Conservation (phyloP, 2,888 invertebrate genomes). For the Dasysyrphus tricinctus region DNA sequence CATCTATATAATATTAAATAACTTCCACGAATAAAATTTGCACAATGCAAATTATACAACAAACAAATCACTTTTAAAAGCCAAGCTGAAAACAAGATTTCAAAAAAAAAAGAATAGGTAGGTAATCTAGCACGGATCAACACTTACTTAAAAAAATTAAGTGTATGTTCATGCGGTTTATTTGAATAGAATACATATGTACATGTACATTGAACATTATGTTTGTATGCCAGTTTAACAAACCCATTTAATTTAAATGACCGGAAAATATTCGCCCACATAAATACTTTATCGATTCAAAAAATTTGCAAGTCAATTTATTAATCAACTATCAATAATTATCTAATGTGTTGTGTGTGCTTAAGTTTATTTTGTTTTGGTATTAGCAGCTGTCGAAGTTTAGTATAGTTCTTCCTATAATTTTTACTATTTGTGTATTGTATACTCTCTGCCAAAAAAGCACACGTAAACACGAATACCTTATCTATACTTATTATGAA, state of each 20-base stretch:
- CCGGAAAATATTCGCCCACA: conserved; percentile 7
- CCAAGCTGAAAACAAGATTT: neutral
- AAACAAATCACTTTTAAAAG: neutral
- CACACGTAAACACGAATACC: conserved; percentile 14
- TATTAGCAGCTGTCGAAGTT: neutral
- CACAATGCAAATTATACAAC: neutral
- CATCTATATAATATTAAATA: too few relatives aligned
- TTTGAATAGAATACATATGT: neutral
- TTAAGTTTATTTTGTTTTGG: neutral
- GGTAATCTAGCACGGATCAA: neutral
- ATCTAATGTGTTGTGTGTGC: neutral
- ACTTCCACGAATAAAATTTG: neutral
- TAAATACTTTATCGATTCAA: neutral
- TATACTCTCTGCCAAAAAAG: neutral
- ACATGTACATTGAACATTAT: neutral
- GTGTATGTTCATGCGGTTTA: neutral
- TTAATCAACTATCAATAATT: neutral
- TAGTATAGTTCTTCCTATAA: neutral
- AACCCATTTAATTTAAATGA: conserved; percentile 6
- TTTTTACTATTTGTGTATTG: neutral
- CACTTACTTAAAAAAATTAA: neutral
- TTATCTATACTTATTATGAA: neutral
- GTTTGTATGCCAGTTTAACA: neutral
- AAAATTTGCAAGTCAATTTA: conserved; percentile 20
- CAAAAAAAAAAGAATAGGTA: neutral